Percentiles rank a stretch among this genome's conserved stretches.
phyloP scores from a whole-genome alignment of 2,113 vertebrate species.

The Plestiodon gilberti region DNA sequence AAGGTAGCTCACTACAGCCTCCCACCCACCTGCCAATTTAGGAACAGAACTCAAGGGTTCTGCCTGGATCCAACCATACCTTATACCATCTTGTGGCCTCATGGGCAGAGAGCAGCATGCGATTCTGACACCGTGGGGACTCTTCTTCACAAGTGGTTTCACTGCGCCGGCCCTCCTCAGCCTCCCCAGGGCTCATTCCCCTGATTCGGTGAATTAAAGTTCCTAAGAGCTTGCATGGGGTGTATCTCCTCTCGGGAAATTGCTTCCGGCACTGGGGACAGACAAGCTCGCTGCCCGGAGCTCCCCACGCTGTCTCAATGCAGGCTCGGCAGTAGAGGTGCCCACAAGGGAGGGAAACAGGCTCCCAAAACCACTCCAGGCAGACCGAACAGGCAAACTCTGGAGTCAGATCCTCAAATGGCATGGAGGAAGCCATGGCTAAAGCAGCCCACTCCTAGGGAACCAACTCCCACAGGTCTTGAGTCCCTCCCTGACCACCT shows the following conservation, averaged over 20 bases:
- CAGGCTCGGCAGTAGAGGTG: conserved; percentile 19
- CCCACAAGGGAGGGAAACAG: background rate
- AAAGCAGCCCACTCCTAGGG: background rate
- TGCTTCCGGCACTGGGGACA: conserved; percentile 2
- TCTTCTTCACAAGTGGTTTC: background rate
- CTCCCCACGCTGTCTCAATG: background rate
- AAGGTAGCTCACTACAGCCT: too few species aligned
- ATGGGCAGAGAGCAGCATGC: background rate
- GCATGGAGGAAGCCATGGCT: background rate
- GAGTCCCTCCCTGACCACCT: too few species aligned
- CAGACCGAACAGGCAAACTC: conserved; percentile 2
- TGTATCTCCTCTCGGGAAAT: background rate
- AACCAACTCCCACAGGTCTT: background rate
- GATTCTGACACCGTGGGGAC: background rate
- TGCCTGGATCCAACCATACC: background rate
- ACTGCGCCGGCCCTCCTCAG: background rate
- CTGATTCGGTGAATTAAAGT: background rate
- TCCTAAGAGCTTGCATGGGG: background rate
- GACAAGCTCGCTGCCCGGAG: background rate
- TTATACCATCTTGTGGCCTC: background rate
- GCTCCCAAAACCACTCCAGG: conserved; percentile 6
- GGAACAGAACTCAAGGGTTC: background rate
- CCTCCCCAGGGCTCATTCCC: background rate
- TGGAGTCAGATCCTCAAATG: background rate
- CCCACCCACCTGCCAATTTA: background rate